phyloP scores from a whole-genome alignment of 2,888 invertebrate species.

The Machimus atricapillus region DNA sequence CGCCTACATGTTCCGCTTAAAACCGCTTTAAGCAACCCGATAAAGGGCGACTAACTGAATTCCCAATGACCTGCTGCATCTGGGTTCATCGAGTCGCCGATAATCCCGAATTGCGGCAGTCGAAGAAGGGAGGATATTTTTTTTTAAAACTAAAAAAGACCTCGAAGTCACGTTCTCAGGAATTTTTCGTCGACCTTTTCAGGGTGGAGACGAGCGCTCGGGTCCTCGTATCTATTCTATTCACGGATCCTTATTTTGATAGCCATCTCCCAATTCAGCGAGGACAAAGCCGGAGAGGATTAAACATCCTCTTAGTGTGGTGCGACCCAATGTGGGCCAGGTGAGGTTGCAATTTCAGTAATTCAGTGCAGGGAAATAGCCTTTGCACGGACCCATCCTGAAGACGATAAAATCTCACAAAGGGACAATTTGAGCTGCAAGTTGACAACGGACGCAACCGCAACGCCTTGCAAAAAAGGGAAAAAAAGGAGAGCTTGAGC shows the following conservation, averaged over 20 bases:
- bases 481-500: neutral
- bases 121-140: neutral
- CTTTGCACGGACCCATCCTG: constrained; percentile 35
- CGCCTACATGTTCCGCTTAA: neutral
- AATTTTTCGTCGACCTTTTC: constrained; percentile 10
- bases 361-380: constrained; percentile 31
- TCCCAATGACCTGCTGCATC: neutral
- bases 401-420: constrained; percentile 40
- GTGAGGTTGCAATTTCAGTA: constrained; percentile 41
- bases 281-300: constrained; percentile 34
- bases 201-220: neutral
- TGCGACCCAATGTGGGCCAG: constrained; percentile 9
- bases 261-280: constrained; percentile 38
- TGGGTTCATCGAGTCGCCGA: neutral
- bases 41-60: neutral
- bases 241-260: constrained; percentile 40
- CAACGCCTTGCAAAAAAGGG: constrained; percentile 40
- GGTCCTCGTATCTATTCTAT: constrained; percentile 31
- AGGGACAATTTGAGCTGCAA: constrained; percentile 39
- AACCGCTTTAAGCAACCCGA: neutral
- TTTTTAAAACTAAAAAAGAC: constrained; percentile 17
- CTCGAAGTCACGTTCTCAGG: constrained; percentile 20
- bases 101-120: neutral
- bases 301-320: constrained; percentile 1
- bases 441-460: constrained; percentile 41